Evolutionary conservation across 2,888 invertebrate species (phyloP).

Genomic region (Cephonodes hylas): DNA sequence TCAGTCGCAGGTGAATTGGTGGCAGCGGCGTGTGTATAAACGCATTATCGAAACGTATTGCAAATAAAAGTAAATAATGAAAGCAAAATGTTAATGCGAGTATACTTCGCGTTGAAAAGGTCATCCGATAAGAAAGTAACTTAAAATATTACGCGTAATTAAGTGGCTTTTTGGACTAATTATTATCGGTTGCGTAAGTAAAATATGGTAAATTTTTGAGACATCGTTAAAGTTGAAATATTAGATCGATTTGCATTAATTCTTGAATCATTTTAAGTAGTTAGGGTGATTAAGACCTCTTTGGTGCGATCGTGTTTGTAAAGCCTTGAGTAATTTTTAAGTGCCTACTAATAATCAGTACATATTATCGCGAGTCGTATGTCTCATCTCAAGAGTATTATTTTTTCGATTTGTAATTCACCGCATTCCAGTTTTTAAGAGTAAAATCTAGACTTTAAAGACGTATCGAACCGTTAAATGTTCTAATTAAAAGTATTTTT

Average conservation of each 20-base stretch:
- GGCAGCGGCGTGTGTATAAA: not conserved
- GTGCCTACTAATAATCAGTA: not conserved
- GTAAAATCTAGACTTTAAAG: too few species aligned
- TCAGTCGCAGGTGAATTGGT: not conserved
- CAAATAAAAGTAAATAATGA: conserved; percentile 44
- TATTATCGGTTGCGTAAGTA: conserved; percentile 14
- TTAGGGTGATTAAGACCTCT: conserved; percentile 9
- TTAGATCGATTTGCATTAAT: conserved; percentile 12
- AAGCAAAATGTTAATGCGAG: conserved; percentile 51
- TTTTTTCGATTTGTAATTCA: too few species aligned
- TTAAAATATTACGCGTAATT: conserved; percentile 32
- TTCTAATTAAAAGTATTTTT: too few species aligned
- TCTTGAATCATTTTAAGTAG: conserved; percentile 25
- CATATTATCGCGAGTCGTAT: not conserved
- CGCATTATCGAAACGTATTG: conserved; percentile 18
- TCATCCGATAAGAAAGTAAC: conserved; percentile 47
- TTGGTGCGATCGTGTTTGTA: not conserved
- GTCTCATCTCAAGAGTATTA: not conserved
- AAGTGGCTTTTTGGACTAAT: conserved; percentile 26
- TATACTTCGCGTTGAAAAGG: conserved; percentile 41
- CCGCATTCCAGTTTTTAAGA: too few species aligned
- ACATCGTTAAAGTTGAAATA: not conserved
- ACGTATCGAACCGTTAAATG: too few species aligned
- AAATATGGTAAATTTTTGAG: not conserved
- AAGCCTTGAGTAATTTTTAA: not conserved